Base-by-base conservation (phyloP, 2,113 vertebrate genomes). In the Bothrops jararaca region DNA sequence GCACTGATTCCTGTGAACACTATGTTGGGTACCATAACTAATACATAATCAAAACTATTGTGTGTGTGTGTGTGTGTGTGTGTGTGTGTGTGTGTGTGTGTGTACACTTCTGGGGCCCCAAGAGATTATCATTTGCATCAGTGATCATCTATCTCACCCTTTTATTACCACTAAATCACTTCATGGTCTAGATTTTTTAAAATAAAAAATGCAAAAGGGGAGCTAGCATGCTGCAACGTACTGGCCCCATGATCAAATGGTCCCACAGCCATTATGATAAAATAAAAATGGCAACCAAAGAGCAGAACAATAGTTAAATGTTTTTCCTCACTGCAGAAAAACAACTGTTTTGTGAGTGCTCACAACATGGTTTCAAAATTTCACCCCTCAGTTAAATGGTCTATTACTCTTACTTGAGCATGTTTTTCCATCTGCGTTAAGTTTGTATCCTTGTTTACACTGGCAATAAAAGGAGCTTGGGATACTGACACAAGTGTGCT, bases 401-500 rank as follows among this genome's bases (percentile, higher is more conserved):
- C 74, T 23, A 0, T 7, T 50, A 2, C 12, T 93, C 96, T 97
- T 97, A 99, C 98, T 89, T 94, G 97, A 95, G 89, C 99, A 99
- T 11, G 98, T 99, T 97, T 98, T 99, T 93, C 97, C 97, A 0
- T 99, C 98, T 0, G 93, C 10, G 0, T 98, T 98, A 86, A 99
- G 98, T 6, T 95, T 97, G 97, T 98, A 98, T 52, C 98, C 98
- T 0, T 97, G 97, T 95, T 98, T 97, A 95, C 99, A 99, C 58
- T 98, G 96, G 3, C 99, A 99, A 94, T 98, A 97, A 97, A 97
- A 99, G 3, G 98, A 98, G 85, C 98, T 97, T 0, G 97, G 97
- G 26, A 97, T 96, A 42, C 97, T 99, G 95, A 99, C 86, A 48
- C 99, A 99, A 93, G 97, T 98, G 93, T 99, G 99, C 95, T 99